Percentiles rank a stretch among this genome's conserved stretches.
Conservation (phyloP, 2,797 vertebrate species). For the Champsocephalus gunnari region DNA sequence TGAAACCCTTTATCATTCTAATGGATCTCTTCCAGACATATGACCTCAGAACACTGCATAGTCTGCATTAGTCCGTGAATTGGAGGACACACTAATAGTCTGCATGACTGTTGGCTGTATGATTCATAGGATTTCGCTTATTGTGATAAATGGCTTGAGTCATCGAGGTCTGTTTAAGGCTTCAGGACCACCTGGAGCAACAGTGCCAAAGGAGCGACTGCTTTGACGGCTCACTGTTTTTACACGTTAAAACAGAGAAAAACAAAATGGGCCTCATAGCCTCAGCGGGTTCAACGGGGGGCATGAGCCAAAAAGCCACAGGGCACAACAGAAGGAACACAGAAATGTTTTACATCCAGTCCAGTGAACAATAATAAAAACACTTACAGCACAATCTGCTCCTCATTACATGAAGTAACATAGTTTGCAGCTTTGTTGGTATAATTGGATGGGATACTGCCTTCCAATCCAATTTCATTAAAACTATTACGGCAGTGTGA, state of each 20-base stretch:
- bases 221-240: conserved; percentile 65
- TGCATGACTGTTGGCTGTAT: conserved; percentile 33
- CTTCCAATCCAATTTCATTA: conserved; percentile 17
- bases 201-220: conserved; percentile 40
- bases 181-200: conserved; percentile 49
- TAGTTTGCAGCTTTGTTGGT: neutral
- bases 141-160: conserved; percentile 70
- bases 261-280: conserved; percentile 57
- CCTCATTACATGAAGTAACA: neutral
- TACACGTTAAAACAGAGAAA: conserved; percentile 67
- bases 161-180: conserved; percentile 58
- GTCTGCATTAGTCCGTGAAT: conserved; percentile 61
- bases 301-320: conserved; percentile 45
- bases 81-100: conserved; percentile 28
- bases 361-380: conserved; percentile 9
- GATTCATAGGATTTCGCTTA: conserved; percentile 51
- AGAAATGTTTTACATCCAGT: conserved; percentile 50
- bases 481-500: neutral
- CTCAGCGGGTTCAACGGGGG: conserved; percentile 44
- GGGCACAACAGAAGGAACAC: conserved; percentile 47
- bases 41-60: conserved; percentile 51
- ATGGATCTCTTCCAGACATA: conserved; percentile 30
- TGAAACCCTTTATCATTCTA: conserved; percentile 42
- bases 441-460: conserved; percentile 14
- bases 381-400: neutral